These are phyloP conservation scores for Dryadula phaetusa DNA, from an alignment of 2,888 invertebrate genomes.

Conservation along the genomic window DNA sequence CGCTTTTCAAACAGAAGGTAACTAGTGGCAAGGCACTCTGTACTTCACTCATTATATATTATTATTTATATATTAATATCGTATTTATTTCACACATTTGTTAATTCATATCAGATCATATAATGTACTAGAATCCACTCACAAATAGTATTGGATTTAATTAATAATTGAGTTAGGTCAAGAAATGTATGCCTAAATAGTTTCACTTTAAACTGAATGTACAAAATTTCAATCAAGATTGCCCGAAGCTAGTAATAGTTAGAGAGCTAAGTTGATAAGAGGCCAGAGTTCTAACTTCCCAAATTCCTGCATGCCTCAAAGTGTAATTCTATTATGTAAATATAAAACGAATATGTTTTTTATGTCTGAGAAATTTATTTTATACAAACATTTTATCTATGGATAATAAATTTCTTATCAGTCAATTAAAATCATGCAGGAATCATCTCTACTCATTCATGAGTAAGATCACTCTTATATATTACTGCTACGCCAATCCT, in stretches of 20 bases:
- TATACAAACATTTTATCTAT: too few species aligned
- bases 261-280: slow-evolving; percentile 11
- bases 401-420: too few species aligned
- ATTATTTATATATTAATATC: too few species aligned
- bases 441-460: too few species aligned
- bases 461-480: too few species aligned
- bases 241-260: slow-evolving; percentile 1
- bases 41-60: too few species aligned
- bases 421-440: too few species aligned
- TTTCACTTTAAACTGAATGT: slow-evolving; percentile 12
- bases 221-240: slow-evolving; percentile 20
- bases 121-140: background rate
- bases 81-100: too few species aligned
- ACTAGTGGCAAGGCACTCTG: too few species aligned
- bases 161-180: background rate
- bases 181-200: slow-evolving; percentile 7
- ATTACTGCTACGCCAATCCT: too few species aligned
- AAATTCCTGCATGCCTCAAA: background rate
- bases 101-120: too few species aligned
- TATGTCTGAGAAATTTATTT: background rate
- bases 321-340: slow-evolving; percentile 12
- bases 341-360: background rate
- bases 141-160: slow-evolving; percentile 4
- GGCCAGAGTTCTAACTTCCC: background rate
- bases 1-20: too few species aligned